phyloP scores from a whole-genome alignment of 1,140 invertebrate species.

The Papilio machaon region DNA sequence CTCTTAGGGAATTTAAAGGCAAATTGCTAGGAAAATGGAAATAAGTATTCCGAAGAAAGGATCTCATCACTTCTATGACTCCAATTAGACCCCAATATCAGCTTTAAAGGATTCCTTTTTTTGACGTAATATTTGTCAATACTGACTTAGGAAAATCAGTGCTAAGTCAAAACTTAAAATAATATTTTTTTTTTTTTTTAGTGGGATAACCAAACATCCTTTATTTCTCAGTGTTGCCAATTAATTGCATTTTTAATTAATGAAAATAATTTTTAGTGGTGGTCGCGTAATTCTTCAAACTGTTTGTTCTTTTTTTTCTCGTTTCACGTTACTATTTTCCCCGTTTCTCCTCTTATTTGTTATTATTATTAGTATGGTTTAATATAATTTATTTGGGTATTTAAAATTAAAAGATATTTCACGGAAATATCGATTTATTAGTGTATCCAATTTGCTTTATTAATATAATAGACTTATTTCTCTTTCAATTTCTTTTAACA shows the following conservation, averaged over 20 bases:
- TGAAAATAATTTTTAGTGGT: no score
- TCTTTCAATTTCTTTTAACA: conserved; percentile 1
- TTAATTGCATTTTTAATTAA: no score
- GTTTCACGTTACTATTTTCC: no score
- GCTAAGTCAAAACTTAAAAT: background rate
- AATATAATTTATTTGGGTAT: background rate
- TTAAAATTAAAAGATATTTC: background rate
- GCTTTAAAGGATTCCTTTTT: conserved; percentile 9
- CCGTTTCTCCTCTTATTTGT: no score
- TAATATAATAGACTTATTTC: background rate
- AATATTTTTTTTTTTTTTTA: background rate
- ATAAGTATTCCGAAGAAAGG: conserved; percentile 9
- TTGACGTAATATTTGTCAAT: background rate
- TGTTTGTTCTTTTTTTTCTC: no score
- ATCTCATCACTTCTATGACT: conserved; percentile 24
- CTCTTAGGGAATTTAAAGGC: conserved; percentile 25
- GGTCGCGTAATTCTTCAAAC: no score
- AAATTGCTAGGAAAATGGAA: conserved; percentile 24
- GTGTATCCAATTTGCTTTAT: background rate
- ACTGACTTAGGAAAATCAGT: background rate
- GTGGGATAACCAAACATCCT: no score
- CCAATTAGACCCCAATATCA: conserved; percentile 20
- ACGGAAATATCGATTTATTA: conserved; percentile 15
- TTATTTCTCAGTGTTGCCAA: no score
- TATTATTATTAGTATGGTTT: no score